Evolutionary conservation across 2,113 vertebrate species (phyloP), one percentile per base, ranked within the genome.

Genomic region (Eulemur rufifrons): DNA sequence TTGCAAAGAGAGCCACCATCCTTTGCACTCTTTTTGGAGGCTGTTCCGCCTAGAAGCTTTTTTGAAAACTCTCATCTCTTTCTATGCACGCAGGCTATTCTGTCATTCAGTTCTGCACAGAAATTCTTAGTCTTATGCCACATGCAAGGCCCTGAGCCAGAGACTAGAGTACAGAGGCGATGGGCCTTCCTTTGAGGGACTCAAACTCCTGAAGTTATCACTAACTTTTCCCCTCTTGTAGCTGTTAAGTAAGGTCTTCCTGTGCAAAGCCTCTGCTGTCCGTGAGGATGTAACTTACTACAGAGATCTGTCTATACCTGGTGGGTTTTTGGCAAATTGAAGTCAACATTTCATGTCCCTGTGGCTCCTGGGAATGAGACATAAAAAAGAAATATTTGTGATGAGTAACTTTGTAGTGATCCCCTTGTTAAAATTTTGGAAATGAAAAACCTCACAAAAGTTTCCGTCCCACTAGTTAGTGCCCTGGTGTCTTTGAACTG

Each of bases 251-350:
- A 3, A 27, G 29, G 42, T 39, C 14, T 34, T 50, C 11, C 37
- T 10, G 25, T 66, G 20, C 32, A 17, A 21, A 34, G 12, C 23
- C 59, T 78, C 56, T 8, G 63, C 52, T 15, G 12, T 7, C 82
- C 20, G 0, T 4, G 52, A 54, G n/a, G 10, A 20, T 7, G 0
- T 4, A 15, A 21, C 83, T 27, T 10, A 1, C 11, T 29, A 4
- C 20, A 54, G 78, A 17, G 14, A 12, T 78, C 95, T 39, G 39
- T 39, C 39, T 56, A 2, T 14, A 21, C 61, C 47, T 76, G 3
- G 10, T 11, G 6, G 81, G 6, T 73, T 92, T 88, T 71, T 59
- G 37, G 47, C 37, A 59, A 27, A 71, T n/a, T 37, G 10, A 76
- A 29, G n/a, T 50, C 39, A 27, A 47, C 23, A 5, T 74, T 86